A percentile compares a stretch with the other conserved stretches of the same genome.
phyloP scores from a whole-genome alignment of 2,888 invertebrate species.

The Volucella bombylans region DNA sequence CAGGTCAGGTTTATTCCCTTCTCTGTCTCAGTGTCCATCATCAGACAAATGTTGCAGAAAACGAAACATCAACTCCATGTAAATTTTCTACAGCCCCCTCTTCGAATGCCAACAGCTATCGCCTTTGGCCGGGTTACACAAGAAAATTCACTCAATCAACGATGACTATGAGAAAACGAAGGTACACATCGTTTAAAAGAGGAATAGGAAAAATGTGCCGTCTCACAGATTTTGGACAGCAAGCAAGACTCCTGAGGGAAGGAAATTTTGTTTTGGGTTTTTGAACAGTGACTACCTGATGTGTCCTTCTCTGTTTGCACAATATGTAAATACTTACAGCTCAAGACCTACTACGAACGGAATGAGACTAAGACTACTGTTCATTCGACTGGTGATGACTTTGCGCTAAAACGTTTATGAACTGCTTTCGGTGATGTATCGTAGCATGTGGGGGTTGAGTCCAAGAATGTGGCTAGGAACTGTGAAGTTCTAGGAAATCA shows the following conservation, averaged over 20 bases:
- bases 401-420: conserved; percentile 72
- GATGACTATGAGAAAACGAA: conserved; percentile 58
- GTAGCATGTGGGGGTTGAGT: neutral
- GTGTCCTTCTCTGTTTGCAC: conserved; percentile 54
- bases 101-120: neutral
- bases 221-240: conserved; percentile 52
- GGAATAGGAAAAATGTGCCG: conserved; percentile 60
- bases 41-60: conserved; percentile 70
- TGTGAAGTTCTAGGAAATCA: conserved; percentile 62
- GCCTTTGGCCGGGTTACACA: neutral
- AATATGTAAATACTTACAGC: conserved; percentile 55
- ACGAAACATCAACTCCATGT: conserved; percentile 59
- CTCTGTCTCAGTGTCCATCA: conserved; percentile 57
- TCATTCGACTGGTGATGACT: conserved; percentile 70
- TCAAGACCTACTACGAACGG: conserved; percentile 34
- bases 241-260: conserved; percentile 3
- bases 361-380: conserved; percentile 23
- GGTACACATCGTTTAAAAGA: conserved; percentile 44
- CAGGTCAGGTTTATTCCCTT: neutral
- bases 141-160: conserved; percentile 47
- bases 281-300: conserved; percentile 62
- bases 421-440: conserved; percentile 31
- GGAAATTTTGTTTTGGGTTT: conserved; percentile 40
- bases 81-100: conserved; percentile 29
- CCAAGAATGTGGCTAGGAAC: conserved; percentile 42